These are phyloP conservation scores for Lasioglossum albipes DNA, from an alignment of 1,140 invertebrate species.

Conservation along the genomic window DNA sequence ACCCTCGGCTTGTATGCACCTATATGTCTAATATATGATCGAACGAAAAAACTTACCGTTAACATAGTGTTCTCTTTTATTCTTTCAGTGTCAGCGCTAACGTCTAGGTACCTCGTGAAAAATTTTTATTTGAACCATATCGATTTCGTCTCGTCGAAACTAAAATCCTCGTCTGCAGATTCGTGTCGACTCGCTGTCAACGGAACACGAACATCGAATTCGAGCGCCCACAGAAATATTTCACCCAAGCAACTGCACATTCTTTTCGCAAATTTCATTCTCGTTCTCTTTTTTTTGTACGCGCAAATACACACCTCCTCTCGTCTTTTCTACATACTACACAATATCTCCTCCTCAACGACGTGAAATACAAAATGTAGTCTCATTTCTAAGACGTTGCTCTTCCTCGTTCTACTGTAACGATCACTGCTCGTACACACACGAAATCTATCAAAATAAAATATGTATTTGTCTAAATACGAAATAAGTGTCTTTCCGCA, in stretches of 20 bases:
- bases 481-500: conserved; percentile 51
- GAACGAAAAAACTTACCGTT: conserved; percentile 14
- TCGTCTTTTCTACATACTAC: conserved; percentile 59
- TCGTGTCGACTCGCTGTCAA: neutral
- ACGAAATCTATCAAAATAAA: conserved; percentile 47
- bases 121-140: conserved; percentile 16
- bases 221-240: neutral
- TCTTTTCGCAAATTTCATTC: conserved; percentile 36
- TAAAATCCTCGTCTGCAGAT: too few relatives aligned
- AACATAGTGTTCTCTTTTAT: conserved; percentile 15
- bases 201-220: neutral
- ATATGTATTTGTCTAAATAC: conserved; percentile 52
- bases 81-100: conserved; percentile 21
- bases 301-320: conserved; percentile 19
- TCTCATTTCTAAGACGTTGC: conserved; percentile 57
- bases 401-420: conserved; percentile 50
- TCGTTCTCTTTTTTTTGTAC: conserved; percentile 1
- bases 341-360: conserved; percentile 63
- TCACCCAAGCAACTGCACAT: conserved; percentile 47
- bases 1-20: neutral
- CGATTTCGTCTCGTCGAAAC: conserved; percentile 11
- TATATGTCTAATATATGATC: conserved; percentile 10
- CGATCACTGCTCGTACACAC: conserved; percentile 19
- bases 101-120: conserved; percentile 47
- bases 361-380: conserved; percentile 70